A percentile compares a stretch with the other conserved stretches of the same genome.
These are phyloP conservation scores for Cheilosia pagana DNA, from an alignment of 2,888 invertebrate genomes.

Conservation along the genomic window DNA sequence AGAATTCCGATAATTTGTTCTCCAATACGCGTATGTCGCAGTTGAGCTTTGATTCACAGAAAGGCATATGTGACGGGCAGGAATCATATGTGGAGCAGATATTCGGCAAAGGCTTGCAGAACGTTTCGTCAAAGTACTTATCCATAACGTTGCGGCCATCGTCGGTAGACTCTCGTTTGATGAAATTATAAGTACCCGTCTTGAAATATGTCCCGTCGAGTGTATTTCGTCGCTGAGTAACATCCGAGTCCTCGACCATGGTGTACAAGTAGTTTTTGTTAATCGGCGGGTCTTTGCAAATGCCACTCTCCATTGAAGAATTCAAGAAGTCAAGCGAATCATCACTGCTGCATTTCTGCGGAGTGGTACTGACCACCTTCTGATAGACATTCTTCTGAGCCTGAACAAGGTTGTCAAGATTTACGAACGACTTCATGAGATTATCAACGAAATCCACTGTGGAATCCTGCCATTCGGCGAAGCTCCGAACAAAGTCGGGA, in stretches of 20 bases:
- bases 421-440: conserved; percentile 86
- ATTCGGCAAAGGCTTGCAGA: conserved; percentile 42
- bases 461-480: conserved; percentile 86
- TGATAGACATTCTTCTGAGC: conserved; percentile 81
- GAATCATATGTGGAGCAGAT: conserved; percentile 41
- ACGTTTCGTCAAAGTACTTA: conserved; percentile 46
- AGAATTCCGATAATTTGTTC: conserved; percentile 77
- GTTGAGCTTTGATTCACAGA: conserved; percentile 71
- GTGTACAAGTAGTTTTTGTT: conserved; percentile 81
- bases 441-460: conserved; percentile 86
- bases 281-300: conserved; percentile 71
- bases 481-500: conserved; percentile 85
- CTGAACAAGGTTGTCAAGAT: conserved; percentile 84
- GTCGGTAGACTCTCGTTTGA: conserved; percentile 76
- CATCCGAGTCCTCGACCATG: conserved; percentile 82
- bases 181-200: conserved; percentile 82
- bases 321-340: conserved; percentile 78
- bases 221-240: conserved; percentile 79
- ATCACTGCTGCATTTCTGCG: conserved; percentile 76
- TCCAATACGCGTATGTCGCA: conserved; percentile 78
- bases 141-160: conserved; percentile 55
- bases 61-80: conserved; percentile 28
- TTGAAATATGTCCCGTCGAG: conserved; percentile 82
- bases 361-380: conserved; percentile 77
- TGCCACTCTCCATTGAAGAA: conserved; percentile 71